phyloP scores from a whole-genome alignment of 2,888 invertebrate genomes.

The Polydrusus tereticollis region DNA sequence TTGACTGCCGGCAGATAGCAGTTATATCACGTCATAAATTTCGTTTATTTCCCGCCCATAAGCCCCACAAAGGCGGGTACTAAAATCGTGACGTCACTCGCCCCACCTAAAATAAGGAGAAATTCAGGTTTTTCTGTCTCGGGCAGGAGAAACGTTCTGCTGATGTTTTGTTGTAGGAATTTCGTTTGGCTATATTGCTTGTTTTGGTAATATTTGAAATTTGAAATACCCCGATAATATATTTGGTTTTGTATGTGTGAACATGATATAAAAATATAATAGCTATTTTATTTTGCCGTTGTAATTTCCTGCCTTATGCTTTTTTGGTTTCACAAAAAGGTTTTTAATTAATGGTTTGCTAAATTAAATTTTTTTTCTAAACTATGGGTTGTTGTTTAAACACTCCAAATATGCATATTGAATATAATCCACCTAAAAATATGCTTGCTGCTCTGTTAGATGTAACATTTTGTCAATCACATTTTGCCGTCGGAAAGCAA shows the following conservation, averaged over 20 bases:
- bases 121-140: constrained; percentile 19
- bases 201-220: constrained; percentile 47
- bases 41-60: constrained; percentile 73
- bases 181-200: constrained; percentile 38
- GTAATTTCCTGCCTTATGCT: neutral
- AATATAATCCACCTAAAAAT: no score
- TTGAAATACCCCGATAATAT: constrained; percentile 47
- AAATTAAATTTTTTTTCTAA: no score
- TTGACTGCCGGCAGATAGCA: constrained; percentile 72
- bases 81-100: constrained; percentile 67
- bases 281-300: constrained; percentile 27
- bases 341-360: neutral
- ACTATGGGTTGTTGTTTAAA: no score
- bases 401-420: no score
- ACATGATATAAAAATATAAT: constrained; percentile 43
- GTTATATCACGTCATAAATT: constrained; percentile 70
- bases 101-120: constrained; percentile 58
- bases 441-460: no score
- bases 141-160: constrained; percentile 14
- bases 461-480: no score
- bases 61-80: constrained; percentile 69
- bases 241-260: constrained; percentile 39
- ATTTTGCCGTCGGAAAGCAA: no score
- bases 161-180: constrained; percentile 43
- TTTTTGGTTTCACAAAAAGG: neutral